Conservation (phyloP, 2,113 vertebrate species). For the Grammomys dolichurus region DNA sequence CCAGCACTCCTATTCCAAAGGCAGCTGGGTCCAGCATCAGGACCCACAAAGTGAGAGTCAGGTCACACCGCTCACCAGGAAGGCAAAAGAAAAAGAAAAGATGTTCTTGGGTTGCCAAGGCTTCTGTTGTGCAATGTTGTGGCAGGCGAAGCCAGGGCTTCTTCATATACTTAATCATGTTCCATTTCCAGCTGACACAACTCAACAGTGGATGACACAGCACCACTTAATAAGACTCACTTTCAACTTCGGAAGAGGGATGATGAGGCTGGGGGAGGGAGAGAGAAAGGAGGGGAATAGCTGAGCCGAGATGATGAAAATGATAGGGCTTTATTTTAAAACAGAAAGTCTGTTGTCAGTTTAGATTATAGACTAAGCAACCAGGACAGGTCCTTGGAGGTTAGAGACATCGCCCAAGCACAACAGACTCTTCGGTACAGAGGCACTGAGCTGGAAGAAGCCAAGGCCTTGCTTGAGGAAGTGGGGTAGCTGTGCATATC, state of each 20-base stretch:
- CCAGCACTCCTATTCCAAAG: background rate
- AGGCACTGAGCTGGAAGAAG: slow-evolving; percentile 57
- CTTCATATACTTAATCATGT: slow-evolving; percentile 73
- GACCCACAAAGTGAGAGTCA: background rate
- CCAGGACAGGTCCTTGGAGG: slow-evolving; percentile 68
- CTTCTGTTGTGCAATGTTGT: slow-evolving; percentile 61
- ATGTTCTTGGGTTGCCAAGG: background rate
- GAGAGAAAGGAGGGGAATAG: background rate
- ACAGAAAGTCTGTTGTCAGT: slow-evolving; percentile 74
- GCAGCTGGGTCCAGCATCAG: background rate
- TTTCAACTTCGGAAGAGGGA: slow-evolving; percentile 36
- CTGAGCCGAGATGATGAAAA: slow-evolving; percentile 26
- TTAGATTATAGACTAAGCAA: slow-evolving; percentile 75
- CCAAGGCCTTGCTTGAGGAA: slow-evolving; percentile 38
- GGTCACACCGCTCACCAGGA: background rate
- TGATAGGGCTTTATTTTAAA: slow-evolving; percentile 52
- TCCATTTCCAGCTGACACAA: slow-evolving; percentile 75
- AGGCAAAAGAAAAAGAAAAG: slow-evolving; percentile 3
- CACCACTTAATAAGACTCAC: slow-evolving; percentile 72
- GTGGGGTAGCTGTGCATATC: background rate
- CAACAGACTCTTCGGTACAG: slow-evolving; percentile 2
- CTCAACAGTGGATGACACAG: slow-evolving; percentile 73
- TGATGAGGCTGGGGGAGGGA: slow-evolving; percentile 32
- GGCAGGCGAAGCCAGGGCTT: slow-evolving; percentile 67
- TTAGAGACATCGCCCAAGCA: slow-evolving; percentile 63